Evolutionary conservation across 2,113 vertebrate genomes (phyloP).

Genomic region (Elgaria multicarinata): DNA sequence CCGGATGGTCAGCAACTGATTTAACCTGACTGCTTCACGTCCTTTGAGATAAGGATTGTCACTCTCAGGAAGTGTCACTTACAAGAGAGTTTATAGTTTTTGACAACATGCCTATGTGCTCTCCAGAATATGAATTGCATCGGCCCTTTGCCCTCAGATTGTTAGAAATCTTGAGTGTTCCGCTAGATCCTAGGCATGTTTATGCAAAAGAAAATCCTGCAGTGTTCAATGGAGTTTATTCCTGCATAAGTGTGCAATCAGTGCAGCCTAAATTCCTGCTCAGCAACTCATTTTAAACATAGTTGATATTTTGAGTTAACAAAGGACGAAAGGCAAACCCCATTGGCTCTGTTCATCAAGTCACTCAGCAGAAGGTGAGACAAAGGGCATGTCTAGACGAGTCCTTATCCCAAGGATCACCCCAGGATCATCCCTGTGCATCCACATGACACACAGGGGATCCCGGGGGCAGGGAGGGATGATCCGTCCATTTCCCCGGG

Average conservation of each 20-base stretch:
- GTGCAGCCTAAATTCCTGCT: too few relatives aligned
- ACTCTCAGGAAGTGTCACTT: not conserved
- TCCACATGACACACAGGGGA: too few relatives aligned
- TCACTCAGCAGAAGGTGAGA: not conserved
- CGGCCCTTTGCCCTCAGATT: not conserved
- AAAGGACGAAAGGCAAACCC: not conserved
- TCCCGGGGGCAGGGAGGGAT: too few relatives aligned
- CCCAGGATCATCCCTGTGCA: too few relatives aligned
- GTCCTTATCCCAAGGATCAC: too few relatives aligned
- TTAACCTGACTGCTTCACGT: not conserved
- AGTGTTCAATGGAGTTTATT: not conserved
- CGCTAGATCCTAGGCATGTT: not conserved
- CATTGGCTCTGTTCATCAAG: not conserved
- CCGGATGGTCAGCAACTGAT: conserved; percentile 12
- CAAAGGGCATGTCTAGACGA: too few relatives aligned
- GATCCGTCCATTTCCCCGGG: too few relatives aligned
- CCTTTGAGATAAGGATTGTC: conserved; percentile 3
- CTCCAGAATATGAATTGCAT: conserved; percentile 38
- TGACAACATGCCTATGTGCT: not conserved
- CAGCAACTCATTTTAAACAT: not conserved
- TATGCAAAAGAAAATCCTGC: not conserved
- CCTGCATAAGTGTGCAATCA: not conserved
- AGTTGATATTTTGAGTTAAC: not conserved
- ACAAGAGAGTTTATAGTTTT: conserved; percentile 3
- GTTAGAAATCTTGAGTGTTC: not conserved